A percentile compares a stretch with the other conserved stretches of the same genome.
These are phyloP conservation scores for Eurystomus gularis DNA, from an alignment of 2,113 vertebrate species.

Conservation along the genomic window DNA sequence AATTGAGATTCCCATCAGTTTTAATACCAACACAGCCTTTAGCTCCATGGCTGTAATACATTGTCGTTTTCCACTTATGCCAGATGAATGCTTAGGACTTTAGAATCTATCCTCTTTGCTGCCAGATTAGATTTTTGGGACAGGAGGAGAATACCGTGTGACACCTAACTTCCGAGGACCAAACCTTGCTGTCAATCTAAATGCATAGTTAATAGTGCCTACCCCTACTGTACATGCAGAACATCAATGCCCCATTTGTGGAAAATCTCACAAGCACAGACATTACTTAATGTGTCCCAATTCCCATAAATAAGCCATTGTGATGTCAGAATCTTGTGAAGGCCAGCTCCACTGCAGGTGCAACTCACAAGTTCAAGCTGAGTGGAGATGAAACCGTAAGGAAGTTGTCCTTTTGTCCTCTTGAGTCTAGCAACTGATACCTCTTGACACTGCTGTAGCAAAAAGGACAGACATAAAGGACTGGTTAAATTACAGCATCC, in stretches of 20 bases:
- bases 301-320: not conserved
- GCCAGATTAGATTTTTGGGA: not conserved
- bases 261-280: not conserved
- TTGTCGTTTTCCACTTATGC: not conserved
- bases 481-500: not conserved
- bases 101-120: not conserved
- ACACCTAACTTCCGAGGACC: not conserved
- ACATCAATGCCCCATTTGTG: not conserved
- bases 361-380: not conserved
- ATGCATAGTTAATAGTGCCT: not conserved
- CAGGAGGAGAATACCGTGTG: not conserved
- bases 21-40: not conserved
- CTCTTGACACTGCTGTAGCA: not conserved
- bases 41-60: not conserved
- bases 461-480: not conserved
- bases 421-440: not conserved
- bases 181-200: not conserved
- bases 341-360: not conserved
- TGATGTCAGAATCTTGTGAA: not conserved
- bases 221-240: not conserved
- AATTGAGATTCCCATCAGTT: not conserved
- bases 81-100: not conserved
- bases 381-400: not conserved
- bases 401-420: not conserved
- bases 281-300: not conserved